phyloP scores from a whole-genome alignment of 37 sponge, comb jelly and placozoan species.

The Bolinopsis microptera region DNA sequence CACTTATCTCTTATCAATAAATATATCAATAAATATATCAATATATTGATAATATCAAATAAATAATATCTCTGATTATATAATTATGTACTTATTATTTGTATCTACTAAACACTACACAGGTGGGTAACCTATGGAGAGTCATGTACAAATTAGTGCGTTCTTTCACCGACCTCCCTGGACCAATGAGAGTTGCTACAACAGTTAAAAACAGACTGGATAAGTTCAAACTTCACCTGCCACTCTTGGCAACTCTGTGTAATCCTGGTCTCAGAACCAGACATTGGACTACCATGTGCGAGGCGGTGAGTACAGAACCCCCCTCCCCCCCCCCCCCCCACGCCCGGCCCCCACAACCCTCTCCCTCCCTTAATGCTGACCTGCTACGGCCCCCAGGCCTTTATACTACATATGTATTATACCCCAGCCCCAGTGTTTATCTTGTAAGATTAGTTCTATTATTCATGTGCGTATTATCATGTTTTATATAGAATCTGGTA shows the following conservation, averaged over 20 bases:
- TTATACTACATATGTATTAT: not conserved
- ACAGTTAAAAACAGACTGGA: constrained; percentile 85
- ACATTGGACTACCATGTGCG: constrained; percentile 78
- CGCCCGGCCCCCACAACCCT: not conserved
- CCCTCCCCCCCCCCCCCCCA: too few species aligned
- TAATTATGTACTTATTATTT: too few species aligned
- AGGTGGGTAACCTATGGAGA: constrained; percentile 74
- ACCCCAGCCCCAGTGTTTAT: not conserved
- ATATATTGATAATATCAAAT: too few species aligned
- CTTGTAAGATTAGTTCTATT: too few species aligned
- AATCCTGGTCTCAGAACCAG: constrained; percentile 92
- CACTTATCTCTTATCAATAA: too few species aligned
- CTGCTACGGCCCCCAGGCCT: not conserved
- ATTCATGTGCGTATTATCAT: too few species aligned
- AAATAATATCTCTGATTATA: too few species aligned
- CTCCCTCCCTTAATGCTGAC: not conserved
- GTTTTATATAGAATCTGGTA: too few species aligned
- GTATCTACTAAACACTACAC: too few species aligned
- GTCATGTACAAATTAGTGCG: constrained; percentile 88
- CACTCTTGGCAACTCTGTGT: constrained; percentile 85
- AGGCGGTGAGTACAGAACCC: constrained; percentile 10
- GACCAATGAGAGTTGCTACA: constrained; percentile 83
- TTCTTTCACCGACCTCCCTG: constrained; percentile 82
- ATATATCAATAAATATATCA: too few species aligned
- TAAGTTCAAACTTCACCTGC: constrained; percentile 88